phyloP scores from a whole-genome alignment of 2,888 invertebrate species.

The Drosophila flavopinicola region DNA sequence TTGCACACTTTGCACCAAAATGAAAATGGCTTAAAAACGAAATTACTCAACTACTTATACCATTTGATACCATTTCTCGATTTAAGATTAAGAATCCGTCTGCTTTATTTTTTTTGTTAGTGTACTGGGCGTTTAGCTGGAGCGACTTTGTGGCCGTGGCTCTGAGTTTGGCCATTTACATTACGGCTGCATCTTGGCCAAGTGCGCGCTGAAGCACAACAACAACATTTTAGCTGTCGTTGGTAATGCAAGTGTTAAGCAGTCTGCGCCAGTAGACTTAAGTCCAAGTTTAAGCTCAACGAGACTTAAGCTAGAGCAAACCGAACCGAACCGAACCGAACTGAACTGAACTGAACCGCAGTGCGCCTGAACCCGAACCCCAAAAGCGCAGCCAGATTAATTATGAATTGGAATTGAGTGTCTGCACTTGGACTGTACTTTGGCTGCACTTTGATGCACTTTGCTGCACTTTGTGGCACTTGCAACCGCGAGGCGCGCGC shows the following conservation, averaged over 20 bases:
- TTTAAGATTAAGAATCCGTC: no score
- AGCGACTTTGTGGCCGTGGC: slow-evolving; percentile 5
- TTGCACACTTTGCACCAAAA: no score
- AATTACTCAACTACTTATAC: no score
- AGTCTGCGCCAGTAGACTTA: slow-evolving; percentile 20
- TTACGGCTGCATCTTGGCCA: slow-evolving; percentile 16
- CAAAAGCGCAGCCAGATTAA: slow-evolving; percentile 60
- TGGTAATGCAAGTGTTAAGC: slow-evolving; percentile 40
- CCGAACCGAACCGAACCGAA: slow-evolving; percentile 1
- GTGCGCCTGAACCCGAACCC: slow-evolving; percentile 5
- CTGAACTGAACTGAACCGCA: neutral
- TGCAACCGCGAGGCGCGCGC: slow-evolving; percentile 21
- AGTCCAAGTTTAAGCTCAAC: slow-evolving; percentile 7
- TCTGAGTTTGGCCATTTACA: neutral
- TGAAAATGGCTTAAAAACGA: no score
- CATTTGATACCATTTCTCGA: no score
- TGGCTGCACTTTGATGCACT: slow-evolving; percentile 2
- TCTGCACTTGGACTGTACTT: slow-evolving; percentile 42
- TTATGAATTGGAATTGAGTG: slow-evolving; percentile 67
- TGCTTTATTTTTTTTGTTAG: no score
- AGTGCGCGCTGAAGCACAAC: slow-evolving; percentile 50
- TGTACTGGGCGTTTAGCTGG: neutral
- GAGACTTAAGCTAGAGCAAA: neutral
- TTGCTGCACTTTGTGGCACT: slow-evolving; percentile 9
- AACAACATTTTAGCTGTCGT: slow-evolving; percentile 27